phyloP scores from a whole-genome alignment of 1,140 invertebrate species.

The Trissolcus basalis region DNA sequence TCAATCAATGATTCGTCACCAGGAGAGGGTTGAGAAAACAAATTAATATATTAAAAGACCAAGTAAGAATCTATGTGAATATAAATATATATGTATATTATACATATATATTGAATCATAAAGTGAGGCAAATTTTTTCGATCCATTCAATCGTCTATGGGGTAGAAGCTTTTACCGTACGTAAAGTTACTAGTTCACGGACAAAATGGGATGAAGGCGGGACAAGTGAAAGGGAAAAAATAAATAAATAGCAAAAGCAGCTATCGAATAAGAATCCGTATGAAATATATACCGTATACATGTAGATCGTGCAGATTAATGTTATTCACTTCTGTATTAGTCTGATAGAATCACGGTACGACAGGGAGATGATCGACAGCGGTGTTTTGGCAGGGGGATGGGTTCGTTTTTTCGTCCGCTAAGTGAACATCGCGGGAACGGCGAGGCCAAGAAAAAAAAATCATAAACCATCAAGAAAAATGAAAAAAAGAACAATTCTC shows the following conservation, averaged over 20 bases:
- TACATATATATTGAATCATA: constrained; percentile 46
- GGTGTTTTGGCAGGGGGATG: constrained; percentile 30
- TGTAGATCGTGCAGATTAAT: constrained; percentile 68
- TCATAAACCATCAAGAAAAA: constrained; percentile 36
- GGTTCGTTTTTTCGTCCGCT: constrained; percentile 30
- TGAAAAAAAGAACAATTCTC: constrained; percentile 60
- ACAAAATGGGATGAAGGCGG: constrained; percentile 9
- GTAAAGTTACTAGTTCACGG: constrained; percentile 46
- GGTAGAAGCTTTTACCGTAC: constrained; percentile 41
- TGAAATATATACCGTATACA: constrained; percentile 61
- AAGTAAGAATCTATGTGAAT: constrained; percentile 39
- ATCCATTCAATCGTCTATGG: constrained; percentile 36
- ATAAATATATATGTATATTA: constrained; percentile 32
- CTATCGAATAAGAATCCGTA: constrained; percentile 50
- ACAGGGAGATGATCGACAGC: constrained; percentile 38
- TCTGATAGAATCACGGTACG: constrained; percentile 64
- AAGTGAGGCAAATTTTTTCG: constrained; percentile 24
- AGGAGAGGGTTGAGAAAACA: constrained; percentile 1
- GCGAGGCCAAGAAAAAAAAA: constrained; percentile 16
- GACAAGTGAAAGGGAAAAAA: not conserved
- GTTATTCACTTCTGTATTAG: constrained; percentile 68
- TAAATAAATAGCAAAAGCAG: constrained; percentile 36
- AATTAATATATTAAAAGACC: constrained; percentile 55
- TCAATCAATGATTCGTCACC: no score
- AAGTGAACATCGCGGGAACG: constrained; percentile 29